These are phyloP conservation scores for Patiria miniata DNA, from an alignment of 35 echinoderm and acorn worm genomes.

Conservation along the genomic window DNA sequence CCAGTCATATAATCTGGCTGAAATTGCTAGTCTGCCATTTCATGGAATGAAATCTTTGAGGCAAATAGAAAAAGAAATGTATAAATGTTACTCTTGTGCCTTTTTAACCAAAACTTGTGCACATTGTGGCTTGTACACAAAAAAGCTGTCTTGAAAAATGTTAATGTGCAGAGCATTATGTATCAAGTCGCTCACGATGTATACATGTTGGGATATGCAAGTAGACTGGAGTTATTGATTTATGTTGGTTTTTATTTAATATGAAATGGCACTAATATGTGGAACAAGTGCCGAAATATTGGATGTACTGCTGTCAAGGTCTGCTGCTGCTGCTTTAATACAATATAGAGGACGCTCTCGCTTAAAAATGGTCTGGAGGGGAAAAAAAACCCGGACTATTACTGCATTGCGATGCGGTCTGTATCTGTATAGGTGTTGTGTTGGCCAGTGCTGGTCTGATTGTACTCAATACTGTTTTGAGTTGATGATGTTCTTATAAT, in stretches of 20 bases:
- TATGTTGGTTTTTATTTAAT: neutral
- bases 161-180: conserved; percentile 8
- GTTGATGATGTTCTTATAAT: neutral
- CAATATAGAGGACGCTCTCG: too few species aligned
- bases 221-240: conserved; percentile 9
- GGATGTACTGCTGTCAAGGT: too few species aligned
- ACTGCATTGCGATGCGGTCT: too few species aligned
- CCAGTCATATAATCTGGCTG: too few species aligned
- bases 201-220: conserved; percentile 8
- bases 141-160: neutral
- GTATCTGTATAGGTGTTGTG: neutral
- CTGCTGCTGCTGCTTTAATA: too few species aligned
- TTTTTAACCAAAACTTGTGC: conserved; percentile 3
- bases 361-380: too few species aligned
- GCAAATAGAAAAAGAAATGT: neutral
- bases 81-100: conserved; percentile 10
- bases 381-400: too few species aligned
- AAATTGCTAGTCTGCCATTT: too few species aligned
- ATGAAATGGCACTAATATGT: too few species aligned
- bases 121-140: conserved; percentile 13
- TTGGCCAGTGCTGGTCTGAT: conserved; percentile 13
- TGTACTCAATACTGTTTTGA: conserved; percentile 20
- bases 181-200: neutral
- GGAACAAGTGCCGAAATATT: too few species aligned
- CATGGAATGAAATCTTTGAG: too few species aligned